These are phyloP conservation scores for Callocephalon fimbriatum DNA, from an alignment of 2,113 vertebrate genomes.

Conservation along the genomic window DNA sequence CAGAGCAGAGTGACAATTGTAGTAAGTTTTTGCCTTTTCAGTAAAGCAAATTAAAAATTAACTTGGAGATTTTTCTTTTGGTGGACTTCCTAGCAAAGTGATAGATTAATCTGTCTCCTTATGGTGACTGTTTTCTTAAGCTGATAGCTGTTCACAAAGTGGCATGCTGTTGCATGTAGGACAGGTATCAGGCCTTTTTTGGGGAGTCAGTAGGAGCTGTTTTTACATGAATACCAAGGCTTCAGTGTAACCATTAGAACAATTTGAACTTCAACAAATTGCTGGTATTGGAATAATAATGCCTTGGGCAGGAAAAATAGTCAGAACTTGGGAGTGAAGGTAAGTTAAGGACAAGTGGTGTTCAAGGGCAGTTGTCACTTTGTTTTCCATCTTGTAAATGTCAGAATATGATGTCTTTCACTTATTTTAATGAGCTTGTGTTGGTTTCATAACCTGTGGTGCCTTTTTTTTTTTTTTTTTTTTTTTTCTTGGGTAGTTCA, in stretches of 20 bases:
- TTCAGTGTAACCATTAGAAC: background rate
- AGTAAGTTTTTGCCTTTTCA: background rate
- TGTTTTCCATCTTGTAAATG: background rate
- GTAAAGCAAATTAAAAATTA: background rate
- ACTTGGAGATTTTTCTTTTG: background rate
- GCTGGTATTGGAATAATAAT: background rate
- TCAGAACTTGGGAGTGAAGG: background rate
- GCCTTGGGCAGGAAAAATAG: background rate
- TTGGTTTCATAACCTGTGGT: background rate
- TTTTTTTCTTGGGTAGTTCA: background rate
- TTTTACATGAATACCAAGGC: background rate
- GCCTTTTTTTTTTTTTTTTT: background rate
- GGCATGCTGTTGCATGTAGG: background rate
- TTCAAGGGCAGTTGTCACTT: background rate
- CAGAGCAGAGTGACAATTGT: background rate
- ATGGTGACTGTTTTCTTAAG: background rate
- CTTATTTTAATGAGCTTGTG: background rate
- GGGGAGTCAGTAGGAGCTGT: background rate
- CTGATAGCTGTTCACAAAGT: accelerated
- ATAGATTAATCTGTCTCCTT: background rate
- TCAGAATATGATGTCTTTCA: background rate
- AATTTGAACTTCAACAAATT: background rate
- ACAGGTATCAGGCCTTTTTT: background rate
- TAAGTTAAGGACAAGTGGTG: background rate
- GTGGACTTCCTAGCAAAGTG: background rate